Evolutionary conservation across 1,140 invertebrate species (phyloP), one percentile per base, ranked within the genome.

Genomic region (Drosophila santomea): DNA sequence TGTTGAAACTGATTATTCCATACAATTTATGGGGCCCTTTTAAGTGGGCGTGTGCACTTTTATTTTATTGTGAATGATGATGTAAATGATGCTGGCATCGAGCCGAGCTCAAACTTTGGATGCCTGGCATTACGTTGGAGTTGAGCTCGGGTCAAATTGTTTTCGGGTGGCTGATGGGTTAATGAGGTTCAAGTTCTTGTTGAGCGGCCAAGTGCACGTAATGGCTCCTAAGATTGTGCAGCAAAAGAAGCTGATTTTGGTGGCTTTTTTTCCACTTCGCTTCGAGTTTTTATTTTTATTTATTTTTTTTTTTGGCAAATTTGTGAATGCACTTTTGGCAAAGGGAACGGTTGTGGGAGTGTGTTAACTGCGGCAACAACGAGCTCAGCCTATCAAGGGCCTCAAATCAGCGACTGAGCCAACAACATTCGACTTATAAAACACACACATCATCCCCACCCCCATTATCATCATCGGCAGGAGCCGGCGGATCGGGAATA

Each of bases 51-150:
- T 89, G 80, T 84, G 77, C 80, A 84, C 85, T 90, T 89, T 89
- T 89, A 89, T 89, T 89, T 89, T 89, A 89, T 89, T 89, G 84
- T 89, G 84, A 89, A 90, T 89, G 84, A 89, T 89, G 83, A 86
- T 86, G 83, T 86, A 86, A 86, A 88, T 86, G 79, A 88, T 88
- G 83, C 79, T 89, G 83, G 84, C 80, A 82, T 48, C 67, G 51
- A 23, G 39, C 51, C 43, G 48, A 69, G 50, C 36, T 54, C 51
- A 72, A 56, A 64, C 51, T 35, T 47, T 56, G 77, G 57, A 58
- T 77, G 76, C 15, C 23, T 57, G 44, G 23, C 17, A 58, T 44
- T 72, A 50, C 52, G 68, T 48, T 84, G 44, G 69, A 75, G 80
- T 84, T 69, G 71, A 84, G 80, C 48, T n/a, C 71, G 71, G 80